A percentile compares a stretch with the other conserved stretches of the same genome.
Conservation (phyloP, 2,797 vertebrate species). For the Heteromormyrus szaboi region DNA sequence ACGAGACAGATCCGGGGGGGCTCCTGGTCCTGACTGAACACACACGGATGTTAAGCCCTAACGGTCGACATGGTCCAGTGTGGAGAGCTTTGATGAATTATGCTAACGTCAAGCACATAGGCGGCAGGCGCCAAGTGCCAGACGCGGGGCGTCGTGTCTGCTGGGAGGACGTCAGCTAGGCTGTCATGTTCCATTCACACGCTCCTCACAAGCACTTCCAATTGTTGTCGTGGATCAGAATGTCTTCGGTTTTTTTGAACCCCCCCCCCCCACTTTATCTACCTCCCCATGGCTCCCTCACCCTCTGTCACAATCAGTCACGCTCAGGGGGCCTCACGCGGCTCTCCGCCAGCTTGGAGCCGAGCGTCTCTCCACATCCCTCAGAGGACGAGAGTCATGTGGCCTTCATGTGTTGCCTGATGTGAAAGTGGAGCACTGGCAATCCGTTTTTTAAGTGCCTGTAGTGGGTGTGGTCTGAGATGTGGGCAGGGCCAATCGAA, state of each 20-base stretch:
- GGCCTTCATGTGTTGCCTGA: neutral
- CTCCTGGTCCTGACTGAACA: neutral
- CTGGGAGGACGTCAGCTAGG: neutral
- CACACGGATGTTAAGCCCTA: neutral
- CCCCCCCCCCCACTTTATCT: neutral
- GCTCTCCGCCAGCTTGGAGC: neutral
- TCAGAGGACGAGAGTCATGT: neutral
- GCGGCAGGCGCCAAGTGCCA: neutral
- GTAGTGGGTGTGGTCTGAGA: neutral
- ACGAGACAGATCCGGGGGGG: neutral
- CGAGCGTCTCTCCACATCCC: neutral
- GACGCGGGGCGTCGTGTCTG: neutral
- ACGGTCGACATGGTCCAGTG: too few species aligned
- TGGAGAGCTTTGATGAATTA: neutral
- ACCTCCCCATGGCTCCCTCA: neutral
- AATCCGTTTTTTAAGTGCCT: neutral
- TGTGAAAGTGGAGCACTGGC: neutral
- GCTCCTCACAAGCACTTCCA: neutral
- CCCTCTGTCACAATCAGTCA: neutral
- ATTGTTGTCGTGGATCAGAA: neutral
- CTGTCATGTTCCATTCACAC: slow-evolving; percentile 2
- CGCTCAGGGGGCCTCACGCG: neutral
- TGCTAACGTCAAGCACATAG: neutral
- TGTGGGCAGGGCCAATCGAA: neutral
- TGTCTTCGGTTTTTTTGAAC: neutral